phyloP scores from a whole-genome alignment of 2,113 vertebrate genomes.

The Dasyurus viverrinus region DNA sequence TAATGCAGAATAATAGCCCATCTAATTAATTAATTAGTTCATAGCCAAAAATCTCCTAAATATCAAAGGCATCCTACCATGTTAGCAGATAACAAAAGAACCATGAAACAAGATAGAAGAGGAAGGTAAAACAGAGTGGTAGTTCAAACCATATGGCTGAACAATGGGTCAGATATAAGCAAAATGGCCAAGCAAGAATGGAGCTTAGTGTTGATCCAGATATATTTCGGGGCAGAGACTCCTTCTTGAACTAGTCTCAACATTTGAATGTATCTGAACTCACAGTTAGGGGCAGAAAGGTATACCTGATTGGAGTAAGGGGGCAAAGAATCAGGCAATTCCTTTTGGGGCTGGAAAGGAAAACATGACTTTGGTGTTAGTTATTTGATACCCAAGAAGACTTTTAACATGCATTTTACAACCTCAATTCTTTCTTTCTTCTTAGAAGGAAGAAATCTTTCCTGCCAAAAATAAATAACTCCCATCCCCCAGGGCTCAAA shows the following conservation, averaged over 20 bases:
- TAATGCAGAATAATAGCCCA: background rate
- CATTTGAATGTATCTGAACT: background rate
- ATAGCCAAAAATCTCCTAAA: background rate
- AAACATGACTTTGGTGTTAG: background rate
- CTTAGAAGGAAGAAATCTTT: background rate
- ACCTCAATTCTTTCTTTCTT: background rate
- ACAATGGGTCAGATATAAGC: background rate
- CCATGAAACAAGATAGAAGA: background rate
- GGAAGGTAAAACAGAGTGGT: background rate
- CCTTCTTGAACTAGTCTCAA: background rate
- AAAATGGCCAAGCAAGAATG: background rate
- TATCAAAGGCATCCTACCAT: background rate
- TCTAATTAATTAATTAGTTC: background rate
- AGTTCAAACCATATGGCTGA: background rate
- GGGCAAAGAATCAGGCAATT: background rate
- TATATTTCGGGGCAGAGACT: background rate
- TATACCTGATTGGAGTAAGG: background rate
- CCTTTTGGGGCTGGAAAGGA: background rate
- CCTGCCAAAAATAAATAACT: background rate
- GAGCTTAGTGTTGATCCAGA: background rate
- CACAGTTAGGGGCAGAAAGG: background rate
- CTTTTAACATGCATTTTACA: background rate
- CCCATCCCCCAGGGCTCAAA: background rate
- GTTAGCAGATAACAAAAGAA: background rate
- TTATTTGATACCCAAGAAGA: background rate